phyloP scores from a whole-genome alignment of 2,113 vertebrate species.

The Felis catus region DNA sequence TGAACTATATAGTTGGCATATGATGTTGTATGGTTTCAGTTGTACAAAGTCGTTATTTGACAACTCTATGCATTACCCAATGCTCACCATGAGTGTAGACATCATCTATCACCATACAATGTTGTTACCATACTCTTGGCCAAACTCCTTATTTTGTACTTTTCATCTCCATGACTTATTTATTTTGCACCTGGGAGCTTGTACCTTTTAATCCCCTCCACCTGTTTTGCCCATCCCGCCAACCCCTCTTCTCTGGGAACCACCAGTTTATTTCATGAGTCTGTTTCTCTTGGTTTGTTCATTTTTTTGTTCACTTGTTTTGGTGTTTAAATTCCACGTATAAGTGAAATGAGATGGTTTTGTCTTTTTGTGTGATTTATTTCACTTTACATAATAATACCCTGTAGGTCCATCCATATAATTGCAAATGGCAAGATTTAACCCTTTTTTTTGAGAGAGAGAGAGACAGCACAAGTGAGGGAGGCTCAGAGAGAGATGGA shows the following conservation, averaged over 20 bases:
- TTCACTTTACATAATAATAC: not conserved
- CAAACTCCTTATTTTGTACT: not conserved
- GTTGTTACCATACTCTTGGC: not conserved
- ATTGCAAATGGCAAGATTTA: not conserved
- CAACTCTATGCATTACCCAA: not conserved
- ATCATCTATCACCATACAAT: not conserved
- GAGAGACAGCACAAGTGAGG: too few relatives aligned
- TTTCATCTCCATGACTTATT: not conserved
- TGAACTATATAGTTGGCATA: not conserved
- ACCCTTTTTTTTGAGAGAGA: not conserved
- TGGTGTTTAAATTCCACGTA: not conserved
- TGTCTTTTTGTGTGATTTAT: not conserved
- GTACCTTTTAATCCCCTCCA: not conserved
- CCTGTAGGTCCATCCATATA: not conserved
- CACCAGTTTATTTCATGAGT: not conserved
- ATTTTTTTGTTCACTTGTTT: not conserved
- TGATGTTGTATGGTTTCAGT: not conserved
- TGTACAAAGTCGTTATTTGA: not conserved
- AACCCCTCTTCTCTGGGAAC: not conserved
- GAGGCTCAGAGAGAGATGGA: too few relatives aligned
- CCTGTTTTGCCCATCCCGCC: not conserved
- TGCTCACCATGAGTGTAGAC: not conserved
- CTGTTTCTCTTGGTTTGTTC: not conserved
- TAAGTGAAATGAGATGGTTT: not conserved
- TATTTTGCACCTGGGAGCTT: not conserved